Evolutionary conservation across 1,140 invertebrate genomes (phyloP).

Genomic region (Dreissena polymorpha): DNA sequence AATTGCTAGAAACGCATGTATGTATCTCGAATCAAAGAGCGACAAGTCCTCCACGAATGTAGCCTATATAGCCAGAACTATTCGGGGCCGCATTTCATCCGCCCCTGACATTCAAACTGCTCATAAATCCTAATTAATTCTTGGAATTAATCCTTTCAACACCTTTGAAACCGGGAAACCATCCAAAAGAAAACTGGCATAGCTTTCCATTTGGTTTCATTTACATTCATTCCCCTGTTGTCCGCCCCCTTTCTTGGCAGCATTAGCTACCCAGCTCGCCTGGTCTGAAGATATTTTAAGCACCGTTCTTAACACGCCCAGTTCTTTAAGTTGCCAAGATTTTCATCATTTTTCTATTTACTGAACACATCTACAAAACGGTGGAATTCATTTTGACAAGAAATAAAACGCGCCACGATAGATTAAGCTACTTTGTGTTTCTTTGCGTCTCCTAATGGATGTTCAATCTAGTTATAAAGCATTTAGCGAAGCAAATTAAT

Average conservation of each 20-base stretch:
- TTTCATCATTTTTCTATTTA: not conserved
- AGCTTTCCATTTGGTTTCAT: conserved; percentile 18
- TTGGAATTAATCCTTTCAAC: conserved; percentile 22
- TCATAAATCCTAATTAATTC: conserved; percentile 53
- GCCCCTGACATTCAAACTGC: no score
- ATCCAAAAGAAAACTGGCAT: conserved; percentile 33
- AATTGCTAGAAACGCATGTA: no score
- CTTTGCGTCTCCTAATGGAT: no score
- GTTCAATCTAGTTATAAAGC: no score
- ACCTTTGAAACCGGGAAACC: conserved; percentile 29
- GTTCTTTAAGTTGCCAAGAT: conserved; percentile 17
- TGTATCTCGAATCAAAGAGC: no score
- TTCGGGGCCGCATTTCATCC: not conserved
- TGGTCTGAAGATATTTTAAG: conserved; percentile 14
- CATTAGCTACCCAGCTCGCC: conserved; percentile 17
- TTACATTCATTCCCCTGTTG: conserved; percentile 21
- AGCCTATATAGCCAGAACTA: no score
- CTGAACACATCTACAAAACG: no score
- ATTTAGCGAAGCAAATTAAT: no score
- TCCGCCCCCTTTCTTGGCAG: not conserved
- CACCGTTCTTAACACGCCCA: conserved; percentile 28
- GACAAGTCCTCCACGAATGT: no score
- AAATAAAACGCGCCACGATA: no score
- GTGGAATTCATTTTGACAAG: no score
- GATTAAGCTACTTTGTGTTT: no score